Evolutionary conservation across 1,140 invertebrate species (phyloP), one percentile per base, ranked within the genome.

Genomic region (Trissolcus basalis): DNA sequence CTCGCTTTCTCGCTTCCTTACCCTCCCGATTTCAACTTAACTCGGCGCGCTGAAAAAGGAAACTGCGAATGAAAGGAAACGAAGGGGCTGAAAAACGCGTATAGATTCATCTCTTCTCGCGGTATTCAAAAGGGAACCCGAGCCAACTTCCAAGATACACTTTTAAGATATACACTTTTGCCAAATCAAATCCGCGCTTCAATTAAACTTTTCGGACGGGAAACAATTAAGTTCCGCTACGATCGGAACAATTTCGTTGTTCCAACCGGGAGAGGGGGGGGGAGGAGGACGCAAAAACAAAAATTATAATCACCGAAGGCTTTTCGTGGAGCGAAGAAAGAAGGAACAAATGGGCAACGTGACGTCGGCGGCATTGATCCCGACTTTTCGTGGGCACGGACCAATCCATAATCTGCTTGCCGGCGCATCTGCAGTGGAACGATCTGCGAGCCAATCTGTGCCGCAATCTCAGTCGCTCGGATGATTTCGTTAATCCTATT

Each of bases 401-500:
- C 59, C 60, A 70, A 76, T 59, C n/a, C 54, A 71, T 85, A 87
- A 86, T 87, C 85, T 82, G 70, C 59, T 81, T 83, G 83, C 85
- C 82, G 81, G 63, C 81, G 79, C 82, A 86, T 85, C 79, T 84
- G 81, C 78, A 82, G 82, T 81, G 74, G 59, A 76, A 78, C 83
- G 82, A 82, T 80, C 81, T 81, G 80, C 71, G 77, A 55, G 77
- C 69, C 72, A 85, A 86, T 86, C 83, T 81, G 80, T 73, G 77
- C 76, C 82, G 80, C 80, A 83, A 85, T 86, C 80, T 80, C 61
- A 80, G 64, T 63, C 83, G 79, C 82, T 81, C 80, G 75, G 68
- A 70, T 82, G 85, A 86, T 86, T 87, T 81, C 75, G 73, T 61
- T 86, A 81, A 88, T 88, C 86, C 85, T 87, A 86, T 88, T 87